phyloP scores from a whole-genome alignment of 2,797 vertebrate genomes.

The Tragelaphus eurycerus region DNA sequence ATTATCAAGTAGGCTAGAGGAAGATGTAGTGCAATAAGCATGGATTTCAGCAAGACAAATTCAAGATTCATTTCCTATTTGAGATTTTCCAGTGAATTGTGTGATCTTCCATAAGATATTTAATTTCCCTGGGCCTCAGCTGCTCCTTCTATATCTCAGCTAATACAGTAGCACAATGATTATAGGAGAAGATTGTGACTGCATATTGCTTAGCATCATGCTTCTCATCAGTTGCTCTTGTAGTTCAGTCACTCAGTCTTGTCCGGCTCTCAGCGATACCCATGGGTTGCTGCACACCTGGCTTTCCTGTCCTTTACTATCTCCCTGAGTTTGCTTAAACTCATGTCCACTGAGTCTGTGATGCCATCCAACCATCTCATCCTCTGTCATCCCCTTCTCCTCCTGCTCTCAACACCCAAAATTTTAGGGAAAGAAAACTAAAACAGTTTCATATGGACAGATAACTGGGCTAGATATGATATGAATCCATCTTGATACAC shows the following conservation, averaged over 20 bases:
- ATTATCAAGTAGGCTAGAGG: not conserved
- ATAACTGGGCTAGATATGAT: not conserved
- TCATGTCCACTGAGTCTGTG: not conserved
- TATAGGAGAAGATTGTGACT: not conserved
- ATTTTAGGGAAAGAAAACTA: not conserved
- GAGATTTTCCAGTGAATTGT: not conserved
- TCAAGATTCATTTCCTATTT: not conserved
- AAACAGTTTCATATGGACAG: not conserved
- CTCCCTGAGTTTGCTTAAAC: not conserved
- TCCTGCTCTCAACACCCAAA: not conserved
- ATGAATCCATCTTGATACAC: not conserved
- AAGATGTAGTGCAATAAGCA: not conserved
- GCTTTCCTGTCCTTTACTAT: not conserved
- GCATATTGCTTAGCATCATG: not conserved
- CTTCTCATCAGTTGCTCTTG: not conserved
- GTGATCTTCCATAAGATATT: not conserved
- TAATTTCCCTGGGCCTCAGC: not conserved
- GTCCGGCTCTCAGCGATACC: not conserved
- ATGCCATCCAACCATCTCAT: not conserved
- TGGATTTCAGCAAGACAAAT: not conserved
- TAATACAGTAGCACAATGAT: not conserved
- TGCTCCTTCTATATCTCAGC: not conserved
- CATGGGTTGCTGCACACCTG: not conserved
- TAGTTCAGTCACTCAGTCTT: not conserved
- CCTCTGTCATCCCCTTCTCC: not conserved